phyloP scores from a whole-genome alignment of 2,113 vertebrate species.

The Nerophis lumbriciformis region DNA sequence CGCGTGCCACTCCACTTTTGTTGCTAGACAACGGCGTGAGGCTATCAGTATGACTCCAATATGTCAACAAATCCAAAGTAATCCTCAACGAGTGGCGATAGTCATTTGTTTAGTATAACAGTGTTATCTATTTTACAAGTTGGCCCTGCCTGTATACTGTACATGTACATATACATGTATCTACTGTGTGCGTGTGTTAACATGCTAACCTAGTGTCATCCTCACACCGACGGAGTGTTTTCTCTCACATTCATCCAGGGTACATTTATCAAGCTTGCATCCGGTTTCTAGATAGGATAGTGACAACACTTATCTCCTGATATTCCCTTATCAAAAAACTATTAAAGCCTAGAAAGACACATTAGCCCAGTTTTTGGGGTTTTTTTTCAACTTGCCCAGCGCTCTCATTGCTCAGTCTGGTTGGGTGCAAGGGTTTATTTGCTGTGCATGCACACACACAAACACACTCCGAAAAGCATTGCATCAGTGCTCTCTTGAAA shows the following conservation, averaged over 20 bases:
- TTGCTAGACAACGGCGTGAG: conserved; percentile 41
- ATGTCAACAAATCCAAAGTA: conserved; percentile 60
- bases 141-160: conserved; percentile 1
- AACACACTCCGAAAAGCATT: conserved; percentile 36
- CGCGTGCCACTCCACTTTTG: conserved; percentile 6
- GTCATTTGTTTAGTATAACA: conserved; percentile 58
- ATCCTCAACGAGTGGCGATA: conserved; percentile 47
- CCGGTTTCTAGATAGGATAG: conserved; percentile 59
- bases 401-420: conserved; percentile 32
- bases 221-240: not conserved
- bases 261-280: conserved; percentile 60
- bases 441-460: conserved; percentile 54
- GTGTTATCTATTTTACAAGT: conserved; percentile 52
- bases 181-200: too few relatives aligned
- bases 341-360: conserved; percentile 64
- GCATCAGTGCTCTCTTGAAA: conserved; percentile 38
- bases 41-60: conserved; percentile 60
- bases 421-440: conserved; percentile 69
- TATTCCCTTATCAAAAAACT: conserved; percentile 69
- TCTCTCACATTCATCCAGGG: conserved; percentile 40
- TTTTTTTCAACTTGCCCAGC: conserved; percentile 22
- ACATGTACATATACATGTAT: too few relatives aligned
- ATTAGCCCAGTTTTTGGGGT: conserved; percentile 52
- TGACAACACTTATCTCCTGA: conserved; percentile 62
- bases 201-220: too few relatives aligned